phyloP scores from a whole-genome alignment of 2,888 invertebrate genomes.

The Allygus modestus region DNA sequence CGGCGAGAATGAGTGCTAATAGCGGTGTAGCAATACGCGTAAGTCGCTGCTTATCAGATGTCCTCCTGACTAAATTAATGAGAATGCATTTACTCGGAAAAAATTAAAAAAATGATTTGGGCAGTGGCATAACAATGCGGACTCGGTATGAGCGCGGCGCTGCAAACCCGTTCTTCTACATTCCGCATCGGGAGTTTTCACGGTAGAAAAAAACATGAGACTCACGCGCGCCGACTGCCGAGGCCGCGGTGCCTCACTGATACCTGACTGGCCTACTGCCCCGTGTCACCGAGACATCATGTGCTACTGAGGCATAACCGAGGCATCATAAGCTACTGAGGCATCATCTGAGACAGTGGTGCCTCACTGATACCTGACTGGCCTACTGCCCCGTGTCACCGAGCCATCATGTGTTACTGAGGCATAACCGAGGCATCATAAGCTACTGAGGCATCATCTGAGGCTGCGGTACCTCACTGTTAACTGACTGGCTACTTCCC shows the following conservation, averaged over 20 bases:
- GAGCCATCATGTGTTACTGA: neutral
- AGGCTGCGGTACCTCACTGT: neutral
- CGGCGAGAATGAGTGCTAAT: slow-evolving; percentile 36
- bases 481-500: slow-evolving; percentile 29
- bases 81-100: slow-evolving; percentile 43
- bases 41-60: slow-evolving; percentile 48
- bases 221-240: slow-evolving; percentile 42
- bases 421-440: neutral
- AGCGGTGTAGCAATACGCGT: slow-evolving; percentile 21
- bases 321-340: neutral
- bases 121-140: slow-evolving; percentile 54
- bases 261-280: slow-evolving; percentile 51
- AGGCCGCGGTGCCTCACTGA: slow-evolving; percentile 26
- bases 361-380: slow-evolving; percentile 19
- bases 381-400: slow-evolving; percentile 19
- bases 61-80: slow-evolving; percentile 41
- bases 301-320: neutral
- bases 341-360: neutral
- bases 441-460: neutral
- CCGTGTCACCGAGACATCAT: slow-evolving; percentile 11
- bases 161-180: slow-evolving; percentile 57
- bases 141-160: slow-evolving; percentile 36
- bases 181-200: slow-evolving; percentile 55
- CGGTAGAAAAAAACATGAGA: slow-evolving; percentile 47
- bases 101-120: slow-evolving; percentile 56